Base-by-base conservation (phyloP, 2,113 vertebrate species). In the Plecturocebus donacophilus region DNA sequence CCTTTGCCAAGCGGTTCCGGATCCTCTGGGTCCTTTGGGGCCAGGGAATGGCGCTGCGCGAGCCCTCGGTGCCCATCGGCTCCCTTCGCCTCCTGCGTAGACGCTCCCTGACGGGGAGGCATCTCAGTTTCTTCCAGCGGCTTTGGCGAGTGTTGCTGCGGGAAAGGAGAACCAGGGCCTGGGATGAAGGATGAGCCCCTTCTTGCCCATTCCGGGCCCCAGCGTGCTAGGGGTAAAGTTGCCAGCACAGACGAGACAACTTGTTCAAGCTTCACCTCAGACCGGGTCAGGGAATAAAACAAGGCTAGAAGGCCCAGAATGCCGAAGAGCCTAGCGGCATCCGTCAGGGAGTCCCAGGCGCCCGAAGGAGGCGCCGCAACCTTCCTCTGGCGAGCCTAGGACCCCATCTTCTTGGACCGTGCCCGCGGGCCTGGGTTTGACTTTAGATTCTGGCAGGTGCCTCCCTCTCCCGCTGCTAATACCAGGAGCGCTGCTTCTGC, bases 391-490 rank as follows among this genome's bases (percentile, higher is more conserved):
- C 8, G 27, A 77, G 20, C 58, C 30, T 13, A 30, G 54, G 49
- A 85, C 84, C 35, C 92, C 38, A 56, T 25, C 47, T 54, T 68
- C n/a, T 87, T 8, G 2, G 6, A 16, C 6, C 32, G 0, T 70
- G 82, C 76, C 4, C 5, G 68, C 45, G 1, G 32, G 2, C 19
- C 5, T 0, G 3, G 30, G 20, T 38, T 21, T 13, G 16, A 9
- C 9, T 11, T 30, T 32, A 1, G 54, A 8, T 0, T 7, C 0
- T n/a, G 35, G 20, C 71, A 82, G 77, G 47, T 47, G 64, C 32
- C 52, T 27, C 9, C 13, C n/a, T 8, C 6, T 14, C 35, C n/a
- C 16, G 13, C 54, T 6, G 23, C 10, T 6, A 38, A 17, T 14
- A 6, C 68, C 95, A 4, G 90, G 68, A 23, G 77, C 91, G 10